A percentile compares a stretch with the other conserved stretches of the same genome.
phyloP scores from a whole-genome alignment of 2,113 vertebrate species.

The Poeciliopsis prolifica region DNA sequence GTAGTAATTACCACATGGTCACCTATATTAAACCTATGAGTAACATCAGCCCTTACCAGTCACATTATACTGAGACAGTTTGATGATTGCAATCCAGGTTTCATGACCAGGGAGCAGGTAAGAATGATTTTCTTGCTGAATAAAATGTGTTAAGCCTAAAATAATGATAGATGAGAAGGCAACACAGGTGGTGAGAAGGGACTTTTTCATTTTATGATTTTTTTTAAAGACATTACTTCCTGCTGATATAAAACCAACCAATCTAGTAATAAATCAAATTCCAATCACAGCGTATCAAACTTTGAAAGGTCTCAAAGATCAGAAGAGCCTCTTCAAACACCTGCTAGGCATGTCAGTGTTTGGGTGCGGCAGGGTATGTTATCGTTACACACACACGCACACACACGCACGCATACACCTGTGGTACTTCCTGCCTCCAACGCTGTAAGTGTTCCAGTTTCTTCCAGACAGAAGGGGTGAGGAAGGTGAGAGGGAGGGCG shows the following conservation, averaged over 20 bases:
- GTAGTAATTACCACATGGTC: not conserved
- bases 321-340: slow-evolving; percentile 65
- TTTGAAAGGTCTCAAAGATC: slow-evolving; percentile 73
- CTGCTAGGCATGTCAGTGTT: slow-evolving; percentile 72
- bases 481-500: slow-evolving; percentile 62
- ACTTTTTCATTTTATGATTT: slow-evolving; percentile 28
- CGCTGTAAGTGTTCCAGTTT: slow-evolving; percentile 70
- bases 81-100: not conserved
- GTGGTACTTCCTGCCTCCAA: slow-evolving; percentile 67
- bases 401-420: slow-evolving; percentile 39
- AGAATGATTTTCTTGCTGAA: not conserved
- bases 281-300: slow-evolving; percentile 60
- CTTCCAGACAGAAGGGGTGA: slow-evolving; percentile 61
- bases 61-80: too few relatives aligned
- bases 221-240: slow-evolving; percentile 16
- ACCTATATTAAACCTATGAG: not conserved
- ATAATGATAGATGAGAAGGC: not conserved
- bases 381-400: slow-evolving; percentile 33
- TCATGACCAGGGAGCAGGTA: not conserved
- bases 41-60: not conserved
- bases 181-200: slow-evolving; percentile 11
- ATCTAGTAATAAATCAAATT: slow-evolving; percentile 68
- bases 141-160: slow-evolving; percentile 9
- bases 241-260: slow-evolving; percentile 46
- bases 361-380: slow-evolving; percentile 58